Evolutionary conservation across 2,888 invertebrate genomes (phyloP).

Genomic region (Lepeophtheirus nordmannii): DNA sequence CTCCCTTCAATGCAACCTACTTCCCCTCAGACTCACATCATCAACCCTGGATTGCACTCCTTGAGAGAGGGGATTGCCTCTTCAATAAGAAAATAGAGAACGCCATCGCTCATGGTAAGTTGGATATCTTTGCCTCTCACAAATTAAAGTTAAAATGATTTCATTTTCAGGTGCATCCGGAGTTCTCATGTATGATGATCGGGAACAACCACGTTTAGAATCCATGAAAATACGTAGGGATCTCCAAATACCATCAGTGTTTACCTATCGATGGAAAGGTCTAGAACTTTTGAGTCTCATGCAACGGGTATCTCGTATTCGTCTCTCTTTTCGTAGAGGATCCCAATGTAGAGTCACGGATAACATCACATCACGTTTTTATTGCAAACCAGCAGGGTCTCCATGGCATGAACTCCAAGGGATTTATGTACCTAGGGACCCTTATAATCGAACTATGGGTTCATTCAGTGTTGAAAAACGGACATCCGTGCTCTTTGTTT

Average conservation of each 20-base stretch:
- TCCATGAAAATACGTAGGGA: constrained; percentile 44
- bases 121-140: not conserved
- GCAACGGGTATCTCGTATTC: constrained; percentile 52
- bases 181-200: constrained; percentile 64
- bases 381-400: not conserved
- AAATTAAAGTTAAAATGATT: constrained; percentile 31
- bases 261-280: constrained; percentile 62
- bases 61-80: constrained; percentile 59
- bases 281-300: constrained; percentile 52
- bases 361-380: not conserved
- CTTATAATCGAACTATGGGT: not conserved
- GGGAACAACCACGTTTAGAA: constrained; percentile 50
- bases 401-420: not conserved
- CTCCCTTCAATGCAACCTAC: constrained; percentile 27
- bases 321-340: constrained; percentile 45
- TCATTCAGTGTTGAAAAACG: constrained; percentile 32
- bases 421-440: not conserved
- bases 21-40: constrained; percentile 31
- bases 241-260: constrained; percentile 47
- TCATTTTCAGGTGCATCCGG: constrained; percentile 49
- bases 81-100: constrained; percentile 67
- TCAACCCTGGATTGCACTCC: constrained; percentile 63
- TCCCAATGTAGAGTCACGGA: not conserved
- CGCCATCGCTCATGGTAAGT: constrained; percentile 38
- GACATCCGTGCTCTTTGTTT: constrained; percentile 83